phyloP scores from a whole-genome alignment of 2,888 invertebrate species.

The Encarsia formosa region DNA sequence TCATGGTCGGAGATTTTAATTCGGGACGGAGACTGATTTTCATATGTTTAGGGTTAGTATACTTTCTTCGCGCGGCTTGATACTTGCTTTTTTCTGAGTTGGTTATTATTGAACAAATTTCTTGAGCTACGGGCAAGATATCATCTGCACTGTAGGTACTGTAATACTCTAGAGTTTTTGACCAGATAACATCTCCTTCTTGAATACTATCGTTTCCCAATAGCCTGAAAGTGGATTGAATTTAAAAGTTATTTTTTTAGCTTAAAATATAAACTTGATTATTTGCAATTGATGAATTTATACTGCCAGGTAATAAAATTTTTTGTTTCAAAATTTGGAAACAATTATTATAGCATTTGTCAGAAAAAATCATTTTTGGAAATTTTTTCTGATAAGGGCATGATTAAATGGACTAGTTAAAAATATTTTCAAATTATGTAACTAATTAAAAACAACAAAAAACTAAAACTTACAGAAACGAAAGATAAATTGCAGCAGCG shows the following conservation, averaged over 20 bases:
- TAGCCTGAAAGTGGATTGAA: constrained; percentile 32
- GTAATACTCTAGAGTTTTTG: constrained; percentile 69
- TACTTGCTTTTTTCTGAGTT: constrained; percentile 69
- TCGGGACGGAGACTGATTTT: constrained; percentile 65
- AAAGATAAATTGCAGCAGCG: constrained; percentile 74
- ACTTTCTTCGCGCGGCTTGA: constrained; percentile 68
- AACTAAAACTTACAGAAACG: constrained; percentile 55
- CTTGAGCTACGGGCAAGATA: constrained; percentile 64
- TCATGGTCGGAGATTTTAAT: constrained; percentile 52
- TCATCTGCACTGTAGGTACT: constrained; percentile 69
- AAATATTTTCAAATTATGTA: background rate
- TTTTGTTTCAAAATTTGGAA: too few relatives aligned
- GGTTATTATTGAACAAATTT: constrained; percentile 66
- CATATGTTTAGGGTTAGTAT: constrained; percentile 57
- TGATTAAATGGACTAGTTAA: background rate
- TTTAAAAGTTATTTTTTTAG: background rate
- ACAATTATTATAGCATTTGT: too few relatives aligned
- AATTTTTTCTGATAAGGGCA: too few relatives aligned
- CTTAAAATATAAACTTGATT: too few relatives aligned
- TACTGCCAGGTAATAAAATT: too few relatives aligned
- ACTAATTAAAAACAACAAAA: background rate
- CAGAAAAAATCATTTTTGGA: too few relatives aligned
- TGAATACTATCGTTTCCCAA: constrained; percentile 46
- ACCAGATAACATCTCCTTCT: constrained; percentile 61
- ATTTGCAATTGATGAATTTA: too few relatives aligned